Evolutionary conservation across 2,888 invertebrate genomes (phyloP), one percentile per base, ranked within the genome.

Genomic region (Hirtodrosophila alboralis): DNA sequence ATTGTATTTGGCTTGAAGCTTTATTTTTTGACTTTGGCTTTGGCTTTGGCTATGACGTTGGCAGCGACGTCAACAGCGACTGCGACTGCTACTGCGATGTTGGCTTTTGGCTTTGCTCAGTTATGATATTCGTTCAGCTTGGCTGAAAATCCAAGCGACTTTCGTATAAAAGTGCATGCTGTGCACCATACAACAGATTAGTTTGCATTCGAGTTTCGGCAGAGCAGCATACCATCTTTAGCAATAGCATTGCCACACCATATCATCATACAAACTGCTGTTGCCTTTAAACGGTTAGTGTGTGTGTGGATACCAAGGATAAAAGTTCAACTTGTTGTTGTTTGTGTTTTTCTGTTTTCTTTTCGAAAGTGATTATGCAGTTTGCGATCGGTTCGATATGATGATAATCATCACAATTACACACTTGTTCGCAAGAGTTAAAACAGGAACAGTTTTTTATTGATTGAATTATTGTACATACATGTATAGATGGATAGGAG

Each of bases 121-220:
- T 74, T 80, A 60, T 77, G 64, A 59, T 67, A 40, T 70, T 75
- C 51, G 75, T 75, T 68, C 34, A 48, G 58, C 51, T 51, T 54
- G 63, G 54, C 41, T 53, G 54, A 47, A 49, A 43, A 31, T 26
- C 54, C 16, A 33, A 38, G 38, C 70, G 70, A 27, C 65, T 84
- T 87, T 65, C 62, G 88, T 89, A 89, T 89, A 89, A 90, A 89
- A 89, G 74, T 86, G 87, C 84, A 85, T 76, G 88, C 65, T 36
- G 64, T 79, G 69, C 73, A 75, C 70, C 77, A 76, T 57, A 53
- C 69, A 71, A 30, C 78, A 84, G 87, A 76, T 81, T 88, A 89
- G 89, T 89, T 88, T 85, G 84, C 81, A 89, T 87, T 88, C 78
- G 83, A 76, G 87, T 76, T 77, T 77, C 88, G 87, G 85, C 66